Base-by-base conservation (phyloP, 2,113 vertebrate genomes). In the Leucopternis melanops region DNA sequence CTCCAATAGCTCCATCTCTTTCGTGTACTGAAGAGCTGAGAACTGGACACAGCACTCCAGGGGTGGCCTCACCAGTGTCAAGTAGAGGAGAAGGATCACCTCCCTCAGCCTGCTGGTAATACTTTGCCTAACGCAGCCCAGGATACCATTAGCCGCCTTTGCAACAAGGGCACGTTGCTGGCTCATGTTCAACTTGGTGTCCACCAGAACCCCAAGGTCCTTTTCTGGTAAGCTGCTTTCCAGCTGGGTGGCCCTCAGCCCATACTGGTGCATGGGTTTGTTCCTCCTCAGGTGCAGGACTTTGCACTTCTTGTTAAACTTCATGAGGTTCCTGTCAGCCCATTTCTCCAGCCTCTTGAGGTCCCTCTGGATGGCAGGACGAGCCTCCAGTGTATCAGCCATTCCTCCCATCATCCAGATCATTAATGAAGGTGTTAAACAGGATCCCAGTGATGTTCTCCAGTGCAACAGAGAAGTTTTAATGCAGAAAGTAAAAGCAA, bases 401-500 rank as follows among this genome's bases (percentile, higher is more conserved):
- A 16, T 5, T 74, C 8, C 21, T 62, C 10, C 11, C 16, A 15
- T n/a, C 54, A 31, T 29, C 47, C 20, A 34, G 7, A 18, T 16
- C 7, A 3, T n/a, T 82, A 50, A 84, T 58, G 63, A 73, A 63
- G 38, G 45, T 49, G 14, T 22, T 66, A 63, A 81, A 59, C 10
- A 67, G 52, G 42, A 91, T 55, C 8, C 27, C 19, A 42, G 18
- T 29, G 23, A 44, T 34, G n/a, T 10, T 94, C 19, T 79, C 34
- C 27, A 75, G 40, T 72, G 44, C 57, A 83, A 42, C 17, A 67
- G 55, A 59, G 50, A 70, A 65, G 12, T 67, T 81, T 63, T 72
- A 66, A 94, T 59, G 80, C 47, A 57, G 69, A 90, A 95, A 91
- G 79, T 75, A 93, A 93, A 96, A 79, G 42, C 61, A 84, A 78